Base-by-base conservation (phyloP, 2,888 invertebrate genomes). In the Taphrorychus bicolor region DNA sequence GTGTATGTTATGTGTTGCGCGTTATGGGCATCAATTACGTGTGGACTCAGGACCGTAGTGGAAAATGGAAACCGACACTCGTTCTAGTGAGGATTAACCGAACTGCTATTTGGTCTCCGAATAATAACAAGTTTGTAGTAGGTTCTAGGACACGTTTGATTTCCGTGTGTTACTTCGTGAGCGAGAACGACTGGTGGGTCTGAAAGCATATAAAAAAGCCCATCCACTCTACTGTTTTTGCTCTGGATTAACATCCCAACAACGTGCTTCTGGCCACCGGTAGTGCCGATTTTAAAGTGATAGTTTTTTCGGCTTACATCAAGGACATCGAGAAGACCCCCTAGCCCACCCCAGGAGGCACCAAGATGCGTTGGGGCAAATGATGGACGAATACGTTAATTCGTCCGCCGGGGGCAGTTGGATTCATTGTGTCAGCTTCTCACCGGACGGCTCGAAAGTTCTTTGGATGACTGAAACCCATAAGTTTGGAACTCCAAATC, bases 141-240 rank as follows among this genome's bases (percentile, higher is more conserved):
- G 99, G 98, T 0, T 97, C 97, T 16, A 98, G 98, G 17, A 97
- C 98, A 21, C 88, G 97, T 66, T 84, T 97, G 62, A 96, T 99
- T 73, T 97, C 98, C 0, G 93, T 99, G 59, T 99, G 98, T 80
- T 98, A 98, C 81, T 99, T 98, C 83, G 98, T 98, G 80, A 91
- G 94, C 69, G 97, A 96, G 79, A 98, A 99, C 81, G 95, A 98
- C 82, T 99, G 99, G 98, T 99, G 99, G 99, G 95, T 95, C 4
- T 95, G 97, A 3, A 99, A 98, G 82, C 99, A 99, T 81, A 98
- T 99, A 77, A 99, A 99, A 84, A 98, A 97, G 81, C 97, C 98
- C 0, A 94, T 99, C 73, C 87, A 96, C 21, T 98, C 98, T 0
- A 99, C 99, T 32, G 94, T 99, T 0, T 98, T 97, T 11, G 90